Base-by-base conservation (phyloP, 2,888 invertebrate genomes). In the Dryomyza anilis region DNA sequence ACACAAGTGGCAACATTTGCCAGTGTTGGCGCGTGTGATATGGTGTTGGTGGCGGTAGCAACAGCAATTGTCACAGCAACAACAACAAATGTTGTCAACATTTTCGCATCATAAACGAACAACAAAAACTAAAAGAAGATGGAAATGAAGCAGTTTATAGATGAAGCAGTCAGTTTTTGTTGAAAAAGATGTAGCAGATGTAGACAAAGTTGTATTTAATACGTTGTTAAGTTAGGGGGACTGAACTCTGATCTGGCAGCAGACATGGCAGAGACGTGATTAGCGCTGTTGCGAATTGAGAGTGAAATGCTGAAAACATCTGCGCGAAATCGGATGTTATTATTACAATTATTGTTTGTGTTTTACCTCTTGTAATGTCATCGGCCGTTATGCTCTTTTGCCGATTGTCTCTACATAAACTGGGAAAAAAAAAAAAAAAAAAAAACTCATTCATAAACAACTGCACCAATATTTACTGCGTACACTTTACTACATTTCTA, bases 31-130 rank as follows among this genome's bases (percentile, higher is more conserved):
- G 50, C n/a, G n/a, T 25, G 36, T 55, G 55, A 55, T 36, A 21
- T 36, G 55, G 36, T 33, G 21, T 36, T n/a, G n/a, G n/a, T n/a
- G n/a, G 19, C 23, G 36, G 46, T 14, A 57, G 3, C 23, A 36
- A 23, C 19, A 33, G 2, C 56, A 43, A 19, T 12, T 25, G 2
- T 12, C 19, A 57, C 14, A 57, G 19, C 19, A 45, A 27, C 30
- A 50, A 39, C 36, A 46, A 33, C 46, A 48, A 27, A 25, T 19
- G 33, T 56, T 56, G 45, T 29, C 45, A 30, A 46, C 29, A 58
- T 46, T 46, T 56, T 36, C 50, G 14, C 50, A 52, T 52, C 29
- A 52, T 52, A 52, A 55, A 55, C 27, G 43, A 39, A 39, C 39
- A 7, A 39, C 39, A 39, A 4, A 3, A 39, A 39, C 8, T 2